Evolutionary conservation across 2,797 vertebrate genomes (phyloP).

Genomic region (Macroramphosus scolopax): DNA sequence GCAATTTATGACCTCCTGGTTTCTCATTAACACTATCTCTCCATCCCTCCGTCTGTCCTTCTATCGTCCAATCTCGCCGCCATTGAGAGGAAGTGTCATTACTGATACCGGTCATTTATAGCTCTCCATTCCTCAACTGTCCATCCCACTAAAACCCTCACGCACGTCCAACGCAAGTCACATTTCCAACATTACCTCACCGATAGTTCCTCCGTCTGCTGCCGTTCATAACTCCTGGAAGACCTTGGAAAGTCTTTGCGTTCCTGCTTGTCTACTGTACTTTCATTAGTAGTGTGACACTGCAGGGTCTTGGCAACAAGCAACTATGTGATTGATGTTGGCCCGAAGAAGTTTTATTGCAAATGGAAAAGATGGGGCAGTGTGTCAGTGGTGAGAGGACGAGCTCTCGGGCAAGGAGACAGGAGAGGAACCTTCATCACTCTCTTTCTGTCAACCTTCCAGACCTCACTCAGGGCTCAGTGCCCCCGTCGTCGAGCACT

Average conservation of each 20-base stretch:
- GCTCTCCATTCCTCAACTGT: constrained; percentile 9
- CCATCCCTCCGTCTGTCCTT: constrained; percentile 26
- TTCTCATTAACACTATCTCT: constrained; percentile 63
- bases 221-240: no score
- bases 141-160: no score
- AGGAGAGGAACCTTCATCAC: constrained; percentile 38
- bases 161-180: no score
- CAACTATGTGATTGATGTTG: constrained; percentile 55
- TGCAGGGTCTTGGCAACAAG: constrained; percentile 53
- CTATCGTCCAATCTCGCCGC: constrained; percentile 29
- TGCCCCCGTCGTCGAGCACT: constrained; percentile 31
- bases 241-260: constrained; percentile 48
- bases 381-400: constrained; percentile 63
- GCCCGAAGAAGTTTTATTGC: constrained; percentile 50
- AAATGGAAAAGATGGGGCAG: constrained; percentile 56
- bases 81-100: constrained; percentile 39
- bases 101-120: constrained; percentile 48
- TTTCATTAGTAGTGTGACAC: constrained; percentile 42
- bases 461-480: constrained; percentile 44
- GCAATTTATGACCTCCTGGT: constrained; percentile 70
- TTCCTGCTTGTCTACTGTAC: constrained; percentile 40
- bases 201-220: constrained; percentile 7
- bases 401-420: constrained; percentile 63
- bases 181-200: background rate
- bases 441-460: constrained; percentile 40